Percentiles rank a stretch among this genome's conserved stretches.
These are phyloP conservation scores for Scaptomyza polygonia DNA, from an alignment of 2,888 invertebrate genomes.

Conservation along the genomic window DNA sequence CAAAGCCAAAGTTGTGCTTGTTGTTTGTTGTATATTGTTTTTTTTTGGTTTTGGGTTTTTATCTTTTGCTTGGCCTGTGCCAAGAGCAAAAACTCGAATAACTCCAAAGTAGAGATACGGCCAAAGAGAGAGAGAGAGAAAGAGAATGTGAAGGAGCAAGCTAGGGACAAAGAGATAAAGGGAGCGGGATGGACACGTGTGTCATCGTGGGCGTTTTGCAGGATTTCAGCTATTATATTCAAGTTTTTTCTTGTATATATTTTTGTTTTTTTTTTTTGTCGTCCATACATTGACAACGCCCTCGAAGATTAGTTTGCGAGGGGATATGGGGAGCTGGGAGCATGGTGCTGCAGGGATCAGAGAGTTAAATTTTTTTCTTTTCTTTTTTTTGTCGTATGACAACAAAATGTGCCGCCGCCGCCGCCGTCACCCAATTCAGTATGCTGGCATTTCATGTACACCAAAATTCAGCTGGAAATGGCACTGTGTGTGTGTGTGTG, in stretches of 20 bases:
- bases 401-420: constrained; percentile 27
- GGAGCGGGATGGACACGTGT: constrained; percentile 8
- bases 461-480: constrained; percentile 44
- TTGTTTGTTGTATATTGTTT: constrained; percentile 15
- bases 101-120: constrained; percentile 10
- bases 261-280: too few species aligned
- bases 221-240: constrained; percentile 41
- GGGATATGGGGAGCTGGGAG: background rate
- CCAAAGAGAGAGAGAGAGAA: background rate
- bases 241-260: constrained; percentile 16
- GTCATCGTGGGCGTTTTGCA: constrained; percentile 22
- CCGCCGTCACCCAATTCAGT: constrained; percentile 22
- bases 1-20: constrained; percentile 10
- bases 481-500: constrained; percentile 20
- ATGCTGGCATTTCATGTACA: constrained; percentile 17
- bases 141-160: background rate
- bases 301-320: background rate
- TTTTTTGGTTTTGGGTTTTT: too few species aligned
- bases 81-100: constrained; percentile 22
- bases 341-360: constrained; percentile 1
- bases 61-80: constrained; percentile 28
- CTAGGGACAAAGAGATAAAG: constrained; percentile 4
- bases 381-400: constrained; percentile 12
- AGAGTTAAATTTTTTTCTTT: background rate
- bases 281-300: constrained; percentile 23